Evolutionary conservation across 2,888 invertebrate species (phyloP).

Genomic region (Ochlodes sylvanus): DNA sequence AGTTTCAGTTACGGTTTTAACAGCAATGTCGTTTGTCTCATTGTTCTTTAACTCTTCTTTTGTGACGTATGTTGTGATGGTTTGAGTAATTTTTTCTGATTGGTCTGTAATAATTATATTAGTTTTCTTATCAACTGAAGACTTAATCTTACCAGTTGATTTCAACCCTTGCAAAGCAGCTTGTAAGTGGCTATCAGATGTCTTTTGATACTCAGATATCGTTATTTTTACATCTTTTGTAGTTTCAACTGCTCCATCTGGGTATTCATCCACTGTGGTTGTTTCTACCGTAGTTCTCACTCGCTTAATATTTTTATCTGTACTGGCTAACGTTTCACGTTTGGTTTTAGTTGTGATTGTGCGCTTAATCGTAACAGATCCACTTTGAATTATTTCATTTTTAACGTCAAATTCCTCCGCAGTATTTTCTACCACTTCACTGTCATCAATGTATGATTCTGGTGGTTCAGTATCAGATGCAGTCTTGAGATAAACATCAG

Average conservation of each 20-base stretch:
- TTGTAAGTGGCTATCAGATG: conserved; percentile 75
- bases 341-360: conserved; percentile 78
- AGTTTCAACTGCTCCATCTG: conserved; percentile 84
- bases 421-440: conserved; percentile 71
- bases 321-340: conserved; percentile 77
- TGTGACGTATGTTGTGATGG: conserved; percentile 71
- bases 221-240: conserved; percentile 82
- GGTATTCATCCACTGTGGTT: conserved; percentile 74
- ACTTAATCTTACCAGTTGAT: conserved; percentile 75
- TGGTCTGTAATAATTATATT: conserved; percentile 72
- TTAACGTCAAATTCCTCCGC: conserved; percentile 72
- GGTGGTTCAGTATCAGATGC: conserved; percentile 52
- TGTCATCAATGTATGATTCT: conserved; percentile 61
- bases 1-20: conserved; percentile 78
- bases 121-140: conserved; percentile 77
- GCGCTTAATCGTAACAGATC: conserved; percentile 66
- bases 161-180: conserved; percentile 73
- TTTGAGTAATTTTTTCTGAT: conserved; percentile 75
- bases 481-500: conserved; percentile 62
- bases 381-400: conserved; percentile 67
- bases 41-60: conserved; percentile 75
- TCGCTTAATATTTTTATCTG: conserved; percentile 81
- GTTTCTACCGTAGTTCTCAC: conserved; percentile 85
- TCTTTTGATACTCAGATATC: conserved; percentile 79
- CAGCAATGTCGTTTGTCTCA: conserved; percentile 71